These are phyloP conservation scores for Drosophila nigricruria DNA, from an alignment of 2,888 invertebrate genomes.

Conservation along the genomic window DNA sequence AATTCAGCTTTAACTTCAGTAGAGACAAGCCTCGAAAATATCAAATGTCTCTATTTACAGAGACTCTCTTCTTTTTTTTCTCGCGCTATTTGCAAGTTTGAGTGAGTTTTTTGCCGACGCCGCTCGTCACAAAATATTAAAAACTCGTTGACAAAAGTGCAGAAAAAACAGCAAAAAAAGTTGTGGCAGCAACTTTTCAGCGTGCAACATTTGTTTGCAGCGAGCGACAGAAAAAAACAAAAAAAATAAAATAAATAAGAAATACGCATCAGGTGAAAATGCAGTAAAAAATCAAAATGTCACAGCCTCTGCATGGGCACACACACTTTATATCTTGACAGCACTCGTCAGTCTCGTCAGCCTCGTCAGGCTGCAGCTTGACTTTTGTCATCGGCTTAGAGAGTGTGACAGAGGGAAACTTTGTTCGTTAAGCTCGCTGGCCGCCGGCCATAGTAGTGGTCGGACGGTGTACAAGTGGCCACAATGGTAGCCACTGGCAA, in stretches of 20 bases:
- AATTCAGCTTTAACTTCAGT: background rate
- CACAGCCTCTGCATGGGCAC: background rate
- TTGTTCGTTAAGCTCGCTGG: slow-evolving; percentile 48
- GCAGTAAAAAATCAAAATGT: slow-evolving; percentile 9
- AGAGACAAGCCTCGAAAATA: background rate
- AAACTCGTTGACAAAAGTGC: slow-evolving; percentile 43
- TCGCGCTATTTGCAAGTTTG: background rate
- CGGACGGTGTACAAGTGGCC: slow-evolving; percentile 51
- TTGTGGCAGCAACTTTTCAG: slow-evolving; percentile 27
- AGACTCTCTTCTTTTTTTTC: background rate
- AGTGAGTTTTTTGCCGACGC: slow-evolving; percentile 11
- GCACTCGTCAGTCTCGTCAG: slow-evolving; percentile 40
- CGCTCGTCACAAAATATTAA: slow-evolving; percentile 38
- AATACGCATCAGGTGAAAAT: slow-evolving; percentile 15
- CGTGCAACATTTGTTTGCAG: slow-evolving; percentile 26
- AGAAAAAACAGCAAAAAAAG: slow-evolving; percentile 9
- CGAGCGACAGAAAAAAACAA: slow-evolving; percentile 2
- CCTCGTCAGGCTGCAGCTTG: slow-evolving; percentile 13
- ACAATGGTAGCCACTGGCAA: slow-evolving; percentile 41
- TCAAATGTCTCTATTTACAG: slow-evolving; percentile 28
- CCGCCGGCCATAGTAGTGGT: slow-evolving; percentile 17
- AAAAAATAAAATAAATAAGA: slow-evolving; percentile 14
- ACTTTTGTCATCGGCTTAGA: slow-evolving; percentile 41
- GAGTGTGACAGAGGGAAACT: slow-evolving; percentile 27
- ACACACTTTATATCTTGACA: slow-evolving; percentile 23